These are phyloP conservation scores for Thinocorus orbignyianus DNA, from an alignment of 2,113 vertebrate genomes.

Conservation along the genomic window DNA sequence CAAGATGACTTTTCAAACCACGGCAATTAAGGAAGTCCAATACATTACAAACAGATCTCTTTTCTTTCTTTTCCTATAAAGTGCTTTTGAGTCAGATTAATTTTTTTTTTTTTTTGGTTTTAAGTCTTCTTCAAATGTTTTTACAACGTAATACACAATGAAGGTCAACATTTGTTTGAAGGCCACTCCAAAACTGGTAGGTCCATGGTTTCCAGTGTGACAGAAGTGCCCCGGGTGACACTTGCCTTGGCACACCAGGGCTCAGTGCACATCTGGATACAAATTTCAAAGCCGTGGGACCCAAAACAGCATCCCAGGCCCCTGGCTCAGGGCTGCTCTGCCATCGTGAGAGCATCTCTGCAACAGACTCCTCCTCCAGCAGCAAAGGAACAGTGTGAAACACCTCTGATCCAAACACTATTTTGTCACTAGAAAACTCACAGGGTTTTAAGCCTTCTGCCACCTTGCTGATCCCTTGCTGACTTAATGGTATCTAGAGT, in stretches of 20 bases:
- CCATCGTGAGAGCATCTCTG: not conserved
- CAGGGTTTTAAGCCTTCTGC: not conserved
- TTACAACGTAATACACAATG: constrained; percentile 26
- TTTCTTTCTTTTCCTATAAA: constrained; percentile 65
- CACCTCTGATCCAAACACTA: not conserved
- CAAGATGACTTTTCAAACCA: constrained; percentile 1
- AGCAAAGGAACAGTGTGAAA: not conserved
- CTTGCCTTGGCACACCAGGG: not conserved
- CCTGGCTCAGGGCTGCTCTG: not conserved
- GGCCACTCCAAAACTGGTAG: constrained; percentile 1
- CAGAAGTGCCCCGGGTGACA: not conserved
- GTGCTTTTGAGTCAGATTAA: constrained; percentile 60
- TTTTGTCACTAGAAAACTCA: not conserved
- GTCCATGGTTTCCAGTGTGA: not conserved
- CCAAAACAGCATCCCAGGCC: not conserved
- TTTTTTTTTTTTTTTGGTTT: not conserved
- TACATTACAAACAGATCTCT: constrained; percentile 7
- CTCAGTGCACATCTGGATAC: not conserved
- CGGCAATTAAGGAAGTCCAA: not conserved
- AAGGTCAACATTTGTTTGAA: not conserved
- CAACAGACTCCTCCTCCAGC: not conserved
- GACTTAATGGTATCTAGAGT: not conserved
- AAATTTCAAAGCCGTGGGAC: not conserved
- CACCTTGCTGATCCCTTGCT: not conserved
- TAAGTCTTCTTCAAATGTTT: constrained; percentile 4